Evolutionary conservation across 2,888 invertebrate genomes (phyloP).

Genomic region (Calliopum simillimum): DNA sequence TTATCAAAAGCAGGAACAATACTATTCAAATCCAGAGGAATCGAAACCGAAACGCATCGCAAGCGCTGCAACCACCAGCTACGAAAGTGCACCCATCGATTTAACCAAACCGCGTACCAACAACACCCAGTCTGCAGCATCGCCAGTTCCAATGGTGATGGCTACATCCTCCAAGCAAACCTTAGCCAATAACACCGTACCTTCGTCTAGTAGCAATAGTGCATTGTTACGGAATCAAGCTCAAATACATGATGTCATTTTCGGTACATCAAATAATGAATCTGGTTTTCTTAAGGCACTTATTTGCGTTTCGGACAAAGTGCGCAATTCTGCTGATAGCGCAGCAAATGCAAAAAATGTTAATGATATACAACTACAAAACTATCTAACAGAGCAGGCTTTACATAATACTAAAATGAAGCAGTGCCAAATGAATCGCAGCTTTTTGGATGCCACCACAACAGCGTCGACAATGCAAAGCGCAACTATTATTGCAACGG

Average conservation of each 20-base stretch:
- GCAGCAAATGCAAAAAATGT: slow-evolving; percentile 50
- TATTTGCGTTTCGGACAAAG: slow-evolving; percentile 65
- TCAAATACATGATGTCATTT: slow-evolving; percentile 63
- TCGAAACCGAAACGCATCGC: slow-evolving; percentile 57
- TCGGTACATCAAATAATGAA: slow-evolving; percentile 59
- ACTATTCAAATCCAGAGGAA: slow-evolving; percentile 66
- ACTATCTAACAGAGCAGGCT: slow-evolving; percentile 79
- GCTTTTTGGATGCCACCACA: slow-evolving; percentile 26
- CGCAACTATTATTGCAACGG: slow-evolving; percentile 34
- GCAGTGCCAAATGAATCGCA: slow-evolving; percentile 71
- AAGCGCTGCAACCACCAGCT: slow-evolving; percentile 48
- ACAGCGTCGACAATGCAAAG: slow-evolving; percentile 35
- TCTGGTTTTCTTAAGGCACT: slow-evolving; percentile 63
- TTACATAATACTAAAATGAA: slow-evolving; percentile 78
- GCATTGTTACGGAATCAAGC: slow-evolving; percentile 57
- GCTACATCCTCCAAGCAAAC: not conserved
- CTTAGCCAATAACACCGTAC: not conserved
- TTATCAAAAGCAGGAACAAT: slow-evolving; percentile 67
- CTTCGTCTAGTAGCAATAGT: not conserved
- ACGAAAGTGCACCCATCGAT: slow-evolving; percentile 65
- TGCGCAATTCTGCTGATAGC: slow-evolving; percentile 56
- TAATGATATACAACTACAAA: slow-evolving; percentile 77
- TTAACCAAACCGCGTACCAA: slow-evolving; percentile 63
- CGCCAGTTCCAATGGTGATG: slow-evolving; percentile 15
- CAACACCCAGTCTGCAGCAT: slow-evolving; percentile 5